phyloP scores from a whole-genome alignment of 2,888 invertebrate genomes.

The Xylocampa areola region DNA sequence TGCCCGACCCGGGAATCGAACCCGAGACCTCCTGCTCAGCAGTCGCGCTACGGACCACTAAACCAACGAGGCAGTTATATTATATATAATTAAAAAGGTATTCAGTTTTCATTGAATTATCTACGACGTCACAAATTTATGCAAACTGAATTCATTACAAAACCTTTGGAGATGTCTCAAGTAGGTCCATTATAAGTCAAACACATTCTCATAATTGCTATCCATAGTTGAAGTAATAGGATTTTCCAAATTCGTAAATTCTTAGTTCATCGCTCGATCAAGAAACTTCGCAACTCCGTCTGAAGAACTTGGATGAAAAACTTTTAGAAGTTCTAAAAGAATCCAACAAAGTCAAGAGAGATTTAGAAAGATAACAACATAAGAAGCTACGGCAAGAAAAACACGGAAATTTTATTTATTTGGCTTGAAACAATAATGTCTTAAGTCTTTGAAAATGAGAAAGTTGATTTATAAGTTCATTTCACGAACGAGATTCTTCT shows the following conservation, averaged over 20 bases:
- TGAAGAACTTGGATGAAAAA: constrained; percentile 10
- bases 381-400: constrained; percentile 22
- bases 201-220: constrained; percentile 23
- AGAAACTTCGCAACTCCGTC: constrained; percentile 1
- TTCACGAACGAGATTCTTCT: constrained; percentile 37
- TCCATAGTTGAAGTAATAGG: constrained; percentile 28
- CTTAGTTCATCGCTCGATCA: constrained; percentile 13
- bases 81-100: constrained; percentile 16
- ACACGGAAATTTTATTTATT: constrained; percentile 45
- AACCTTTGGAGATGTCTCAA: constrained; percentile 46
- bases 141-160: constrained; percentile 30
- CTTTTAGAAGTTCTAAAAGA: constrained; percentile 11
- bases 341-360: constrained; percentile 11
- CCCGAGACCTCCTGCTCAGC: too few relatives aligned
- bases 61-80: too few relatives aligned
- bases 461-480: constrained; percentile 53
- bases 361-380: constrained; percentile 36
- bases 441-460: constrained; percentile 41
- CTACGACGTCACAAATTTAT: constrained; percentile 13
- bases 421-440: constrained; percentile 47
- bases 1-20: too few relatives aligned
- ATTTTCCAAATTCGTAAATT: constrained; percentile 14
- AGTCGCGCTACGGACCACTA: too few relatives aligned
- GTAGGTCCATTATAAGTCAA: constrained; percentile 29
- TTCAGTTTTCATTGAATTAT: constrained; percentile 18